Conservation (phyloP, 2,797 vertebrate genomes). For the Apodemus agrarius region DNA sequence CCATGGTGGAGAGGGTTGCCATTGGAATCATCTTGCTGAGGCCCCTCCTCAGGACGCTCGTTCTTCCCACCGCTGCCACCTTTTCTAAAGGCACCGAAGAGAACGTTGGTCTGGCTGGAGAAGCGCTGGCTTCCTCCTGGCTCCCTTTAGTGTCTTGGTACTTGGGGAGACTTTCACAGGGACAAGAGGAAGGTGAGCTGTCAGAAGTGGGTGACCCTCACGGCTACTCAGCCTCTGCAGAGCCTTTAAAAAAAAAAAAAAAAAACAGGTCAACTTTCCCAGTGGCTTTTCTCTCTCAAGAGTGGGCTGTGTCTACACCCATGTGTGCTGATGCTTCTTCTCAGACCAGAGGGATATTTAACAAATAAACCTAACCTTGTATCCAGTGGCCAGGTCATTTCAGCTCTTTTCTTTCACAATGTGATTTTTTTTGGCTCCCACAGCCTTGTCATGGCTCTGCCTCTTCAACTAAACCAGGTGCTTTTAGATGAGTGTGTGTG, state of each 20-base stretch:
- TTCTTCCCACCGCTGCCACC: not conserved
- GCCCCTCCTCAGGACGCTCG: fast-evolving
- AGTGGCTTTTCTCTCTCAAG: not conserved
- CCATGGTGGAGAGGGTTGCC: not conserved
- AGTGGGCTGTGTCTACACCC: not conserved
- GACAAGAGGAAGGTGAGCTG: not conserved
- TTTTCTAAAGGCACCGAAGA: not conserved
- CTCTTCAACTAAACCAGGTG: not conserved
- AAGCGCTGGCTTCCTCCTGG: not conserved
- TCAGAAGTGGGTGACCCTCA: not conserved
- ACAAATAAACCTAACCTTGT: not conserved
- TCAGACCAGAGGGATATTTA: not conserved
- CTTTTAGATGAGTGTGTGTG: not conserved
- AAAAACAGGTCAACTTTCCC: too few relatives aligned
- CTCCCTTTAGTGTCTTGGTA: not conserved
- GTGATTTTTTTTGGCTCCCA: not conserved
- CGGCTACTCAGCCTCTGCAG: not conserved
- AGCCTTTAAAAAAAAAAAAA: too few relatives aligned
- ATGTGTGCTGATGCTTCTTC: not conserved
- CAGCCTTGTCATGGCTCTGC: not conserved
- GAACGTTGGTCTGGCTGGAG: not conserved
- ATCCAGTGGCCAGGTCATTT: not conserved
- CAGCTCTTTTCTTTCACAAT: not conserved
- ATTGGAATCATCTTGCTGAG: not conserved
- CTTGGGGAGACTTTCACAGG: not conserved